phyloP scores from a whole-genome alignment of 2,113 vertebrate genomes.

The Steatornis caripensis region DNA sequence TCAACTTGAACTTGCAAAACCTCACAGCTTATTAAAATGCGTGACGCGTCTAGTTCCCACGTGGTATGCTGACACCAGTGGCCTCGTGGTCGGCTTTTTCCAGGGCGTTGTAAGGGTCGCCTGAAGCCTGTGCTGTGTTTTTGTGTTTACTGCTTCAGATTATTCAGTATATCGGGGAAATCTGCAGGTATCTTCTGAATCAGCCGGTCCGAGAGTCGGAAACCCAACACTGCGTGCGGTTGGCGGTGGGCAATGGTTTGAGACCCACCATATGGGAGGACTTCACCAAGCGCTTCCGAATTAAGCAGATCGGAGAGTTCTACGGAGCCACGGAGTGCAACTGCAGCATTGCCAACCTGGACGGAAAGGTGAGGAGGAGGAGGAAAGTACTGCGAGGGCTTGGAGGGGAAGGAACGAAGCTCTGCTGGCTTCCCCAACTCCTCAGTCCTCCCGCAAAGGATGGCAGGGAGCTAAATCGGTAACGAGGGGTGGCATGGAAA shows the following conservation, averaged over 20 bases:
- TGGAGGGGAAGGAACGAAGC: no score
- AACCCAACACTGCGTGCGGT: conserved; percentile 74
- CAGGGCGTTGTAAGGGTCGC: background rate
- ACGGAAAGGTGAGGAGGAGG: conserved; percentile 78
- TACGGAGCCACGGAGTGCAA: conserved; percentile 93
- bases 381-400: no score
- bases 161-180: conserved; percentile 91
- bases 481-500: fast-evolving
- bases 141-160: conserved; percentile 68
- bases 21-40: background rate
- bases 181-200: conserved; percentile 86
- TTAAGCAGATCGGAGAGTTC: conserved; percentile 85
- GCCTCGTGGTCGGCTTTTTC: background rate
- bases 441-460: no score
- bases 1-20: background rate
- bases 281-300: conserved; percentile 80
- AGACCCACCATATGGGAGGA: conserved; percentile 85
- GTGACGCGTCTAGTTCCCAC: fast-evolving
- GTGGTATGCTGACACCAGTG: fast-evolving
- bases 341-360: conserved; percentile 90
- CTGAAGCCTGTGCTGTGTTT: background rate
- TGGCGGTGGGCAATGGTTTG: conserved; percentile 87
- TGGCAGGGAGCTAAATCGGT: background rate
- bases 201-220: conserved; percentile 76
- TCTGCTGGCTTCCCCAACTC: background rate